Evolutionary conservation across 2,797 vertebrate species (phyloP).

Genomic region (Tapera naevia): DNA sequence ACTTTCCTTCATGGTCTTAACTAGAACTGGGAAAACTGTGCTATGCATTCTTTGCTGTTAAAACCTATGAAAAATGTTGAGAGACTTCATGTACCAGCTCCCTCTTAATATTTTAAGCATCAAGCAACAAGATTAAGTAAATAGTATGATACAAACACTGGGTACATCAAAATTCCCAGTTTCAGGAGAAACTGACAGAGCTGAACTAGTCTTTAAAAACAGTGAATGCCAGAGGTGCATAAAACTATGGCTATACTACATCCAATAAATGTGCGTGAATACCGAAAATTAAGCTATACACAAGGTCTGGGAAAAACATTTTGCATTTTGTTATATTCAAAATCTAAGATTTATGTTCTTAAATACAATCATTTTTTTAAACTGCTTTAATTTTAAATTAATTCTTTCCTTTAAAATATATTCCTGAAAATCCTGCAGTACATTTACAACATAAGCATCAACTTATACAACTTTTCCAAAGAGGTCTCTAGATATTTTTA

Average conservation of each 20-base stretch:
- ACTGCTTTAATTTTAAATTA: neutral
- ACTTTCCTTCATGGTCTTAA: neutral
- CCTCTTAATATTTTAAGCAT: neutral
- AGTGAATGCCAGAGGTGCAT: neutral
- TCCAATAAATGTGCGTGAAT: neutral
- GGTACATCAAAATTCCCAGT: neutral
- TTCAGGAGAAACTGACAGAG: neutral
- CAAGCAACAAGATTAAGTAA: neutral
- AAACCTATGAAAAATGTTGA: neutral
- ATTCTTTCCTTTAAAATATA: neutral
- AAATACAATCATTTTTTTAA: neutral
- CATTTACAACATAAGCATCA: neutral
- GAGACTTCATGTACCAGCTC: neutral
- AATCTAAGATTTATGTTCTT: neutral
- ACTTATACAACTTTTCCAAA: neutral
- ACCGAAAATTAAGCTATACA: neutral
- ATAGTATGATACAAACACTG: neutral
- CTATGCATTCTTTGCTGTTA: neutral
- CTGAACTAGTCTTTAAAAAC: neutral
- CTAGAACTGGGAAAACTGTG: neutral
- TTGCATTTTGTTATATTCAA: neutral
- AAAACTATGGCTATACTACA: neutral
- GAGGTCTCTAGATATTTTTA: neutral
- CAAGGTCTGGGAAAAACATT: neutral
- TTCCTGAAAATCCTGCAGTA: neutral